Conservation (phyloP, 2,113 vertebrate species). For the Callopanchax toddi region DNA sequence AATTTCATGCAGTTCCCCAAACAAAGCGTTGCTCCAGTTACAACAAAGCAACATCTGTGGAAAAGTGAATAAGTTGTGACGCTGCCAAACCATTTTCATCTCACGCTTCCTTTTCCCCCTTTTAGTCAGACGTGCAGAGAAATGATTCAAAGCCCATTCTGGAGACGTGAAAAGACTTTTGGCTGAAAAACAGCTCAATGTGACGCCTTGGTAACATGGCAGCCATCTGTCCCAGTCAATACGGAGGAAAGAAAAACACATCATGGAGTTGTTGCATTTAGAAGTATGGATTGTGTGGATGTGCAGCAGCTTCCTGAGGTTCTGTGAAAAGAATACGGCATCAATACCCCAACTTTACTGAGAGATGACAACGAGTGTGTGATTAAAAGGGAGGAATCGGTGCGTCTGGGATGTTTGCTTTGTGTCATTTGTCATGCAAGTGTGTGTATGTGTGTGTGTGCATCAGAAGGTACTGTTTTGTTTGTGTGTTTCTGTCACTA, state of each 20-base stretch:
- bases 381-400: slow-evolving; percentile 29
- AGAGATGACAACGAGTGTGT: slow-evolving; percentile 16
- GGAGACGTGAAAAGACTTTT: neutral
- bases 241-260: neutral
- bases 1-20: neutral
- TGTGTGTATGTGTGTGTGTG: too few relatives aligned
- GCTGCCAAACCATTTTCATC: neutral
- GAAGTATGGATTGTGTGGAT: slow-evolving; percentile 19
- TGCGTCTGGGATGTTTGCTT: slow-evolving; percentile 7
- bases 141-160: slow-evolving; percentile 7
- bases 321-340: slow-evolving; percentile 14
- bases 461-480: neutral
- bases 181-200: slow-evolving; percentile 22
- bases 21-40: neutral
- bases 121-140: slow-evolving; percentile 9
- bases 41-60: neutral
- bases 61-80: neutral
- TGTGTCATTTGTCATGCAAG: slow-evolving; percentile 9
- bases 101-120: neutral
- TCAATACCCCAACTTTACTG: slow-evolving; percentile 30
- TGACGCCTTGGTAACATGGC: slow-evolving; percentile 5
- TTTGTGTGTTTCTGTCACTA: neutral
- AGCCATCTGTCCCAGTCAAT: neutral
- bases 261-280: slow-evolving; percentile 11
- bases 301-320: neutral